Percentiles rank a stretch among this genome's conserved stretches.
Evolutionary conservation across 2,888 invertebrate genomes (phyloP).

Genomic region (Camponotus fellah): DNA sequence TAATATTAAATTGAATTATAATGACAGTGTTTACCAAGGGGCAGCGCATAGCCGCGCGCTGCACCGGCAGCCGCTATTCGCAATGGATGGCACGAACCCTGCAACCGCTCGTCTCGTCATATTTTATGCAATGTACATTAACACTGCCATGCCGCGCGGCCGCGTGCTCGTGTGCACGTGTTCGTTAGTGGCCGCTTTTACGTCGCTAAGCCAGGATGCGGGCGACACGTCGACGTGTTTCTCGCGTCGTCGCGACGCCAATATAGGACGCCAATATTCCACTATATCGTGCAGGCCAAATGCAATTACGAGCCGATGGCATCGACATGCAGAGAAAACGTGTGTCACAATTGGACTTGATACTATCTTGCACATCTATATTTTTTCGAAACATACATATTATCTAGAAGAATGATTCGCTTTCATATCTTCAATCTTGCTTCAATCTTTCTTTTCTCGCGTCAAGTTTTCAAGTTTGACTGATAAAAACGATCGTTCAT

Average conservation of each 20-base stretch:
- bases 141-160: constrained; percentile 53
- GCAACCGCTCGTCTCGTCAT: constrained; percentile 68
- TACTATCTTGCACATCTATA: not conserved
- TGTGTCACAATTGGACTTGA: not conserved
- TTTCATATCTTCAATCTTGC: not conserved
- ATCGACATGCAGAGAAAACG: constrained; percentile 16
- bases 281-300: constrained; percentile 4
- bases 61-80: constrained; percentile 59
- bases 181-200: constrained; percentile 53
- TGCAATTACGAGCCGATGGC: constrained; percentile 16
- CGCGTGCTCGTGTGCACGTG: constrained; percentile 43
- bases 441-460: not conserved
- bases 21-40: constrained; percentile 79
- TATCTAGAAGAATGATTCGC: not conserved
- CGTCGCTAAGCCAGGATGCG: constrained; percentile 15
- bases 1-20: constrained; percentile 82
- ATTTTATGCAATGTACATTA: constrained; percentile 72
- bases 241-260: constrained; percentile 5
- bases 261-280: not conserved
- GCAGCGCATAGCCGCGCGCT: constrained; percentile 56
- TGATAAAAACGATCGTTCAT: not conserved
- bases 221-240: constrained; percentile 28
- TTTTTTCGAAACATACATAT: constrained; percentile 1
- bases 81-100: constrained; percentile 56
- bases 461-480: constrained; percentile 14